A percentile compares a stretch with the other conserved stretches of the same genome.
These are phyloP conservation scores for Lordiphosa stackelbergi DNA, from an alignment of 1,140 invertebrate species.

Conservation along the genomic window DNA sequence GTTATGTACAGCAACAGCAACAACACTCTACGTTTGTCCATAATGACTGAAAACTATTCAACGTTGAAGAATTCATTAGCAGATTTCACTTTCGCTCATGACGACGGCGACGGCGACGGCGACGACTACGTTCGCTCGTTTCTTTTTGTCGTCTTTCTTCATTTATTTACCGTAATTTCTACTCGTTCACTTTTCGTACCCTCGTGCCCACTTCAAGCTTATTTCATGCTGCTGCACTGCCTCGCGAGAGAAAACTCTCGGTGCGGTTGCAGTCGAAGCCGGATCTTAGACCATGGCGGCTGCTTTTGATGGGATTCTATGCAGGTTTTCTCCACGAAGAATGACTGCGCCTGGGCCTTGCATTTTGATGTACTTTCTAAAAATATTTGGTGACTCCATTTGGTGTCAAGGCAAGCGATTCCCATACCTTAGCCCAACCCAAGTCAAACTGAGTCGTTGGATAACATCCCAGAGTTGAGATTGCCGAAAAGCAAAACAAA, in stretches of 20 bases:
- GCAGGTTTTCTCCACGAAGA: conserved; percentile 8
- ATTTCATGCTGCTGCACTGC: conserved; percentile 20
- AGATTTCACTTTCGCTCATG: conserved; percentile 77
- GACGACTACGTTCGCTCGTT: conserved; percentile 44
- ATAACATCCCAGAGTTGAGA: conserved; percentile 24
- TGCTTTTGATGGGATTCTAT: conserved; percentile 13
- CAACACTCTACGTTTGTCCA: conserved; percentile 34
- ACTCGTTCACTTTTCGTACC: conserved; percentile 62
- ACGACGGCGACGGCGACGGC: conserved; percentile 49
- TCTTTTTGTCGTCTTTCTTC: conserved; percentile 50
- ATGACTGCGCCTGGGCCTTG: conserved; percentile 20
- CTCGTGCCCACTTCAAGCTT: conserved; percentile 3
- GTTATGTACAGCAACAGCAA: conserved; percentile 38
- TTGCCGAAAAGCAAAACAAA: conserved; percentile 31
- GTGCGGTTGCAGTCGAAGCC: conserved; percentile 36
- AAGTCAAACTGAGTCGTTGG: conserved; percentile 28
- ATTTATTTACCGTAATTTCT: conserved; percentile 74
- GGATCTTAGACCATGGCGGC: conserved; percentile 37
- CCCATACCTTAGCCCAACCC: conserved; percentile 68
- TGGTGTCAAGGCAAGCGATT: conserved; percentile 39
- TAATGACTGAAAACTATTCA: conserved; percentile 77
- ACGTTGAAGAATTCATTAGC: conserved; percentile 77
- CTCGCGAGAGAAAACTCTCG: conserved; percentile 52
- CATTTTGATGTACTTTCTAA: conserved; percentile 58
- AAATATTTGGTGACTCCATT: conserved; percentile 34